A percentile compares a stretch with the other conserved stretches of the same genome.
These are phyloP conservation scores for Danio tinwini DNA, from an alignment of 2,797 vertebrate genomes.

Conservation along the genomic window DNA sequence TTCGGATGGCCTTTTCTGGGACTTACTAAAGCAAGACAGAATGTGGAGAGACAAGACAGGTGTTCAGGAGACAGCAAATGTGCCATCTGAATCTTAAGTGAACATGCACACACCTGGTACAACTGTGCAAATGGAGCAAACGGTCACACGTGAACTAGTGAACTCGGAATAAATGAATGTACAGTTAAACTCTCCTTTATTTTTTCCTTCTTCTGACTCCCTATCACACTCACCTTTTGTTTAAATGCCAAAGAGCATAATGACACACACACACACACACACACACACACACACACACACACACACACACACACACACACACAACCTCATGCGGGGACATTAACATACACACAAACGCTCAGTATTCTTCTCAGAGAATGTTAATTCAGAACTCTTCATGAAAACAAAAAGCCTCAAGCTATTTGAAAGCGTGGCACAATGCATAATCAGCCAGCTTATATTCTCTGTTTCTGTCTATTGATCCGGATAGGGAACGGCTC, in stretches of 20 bases:
- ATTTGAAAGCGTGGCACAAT: conserved; percentile 41
- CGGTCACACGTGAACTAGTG: not conserved
- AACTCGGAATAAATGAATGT: conserved; percentile 17
- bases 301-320: conserved; percentile 12
- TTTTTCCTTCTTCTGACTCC: conserved; percentile 12
- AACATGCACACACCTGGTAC: conserved; percentile 1
- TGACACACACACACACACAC: conserved; percentile 10
- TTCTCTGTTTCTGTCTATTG: conserved; percentile 31
- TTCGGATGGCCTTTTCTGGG: conserved; percentile 24
- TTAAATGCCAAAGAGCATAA: conserved; percentile 24
- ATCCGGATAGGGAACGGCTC: conserved; percentile 1
- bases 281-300: conserved; percentile 31
- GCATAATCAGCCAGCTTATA: conserved; percentile 54
- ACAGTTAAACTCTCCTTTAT: conserved; percentile 11
- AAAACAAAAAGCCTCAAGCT: conserved; percentile 47
- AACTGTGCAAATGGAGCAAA: not conserved
- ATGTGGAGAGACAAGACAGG: conserved; percentile 32
- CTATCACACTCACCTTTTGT: conserved; percentile 6
- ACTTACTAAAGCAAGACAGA: conserved; percentile 12
- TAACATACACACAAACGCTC: conserved; percentile 31
- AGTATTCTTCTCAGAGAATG: not conserved
- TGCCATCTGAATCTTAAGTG: conserved; percentile 29
- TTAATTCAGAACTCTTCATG: conserved; percentile 28
- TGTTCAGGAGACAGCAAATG: conserved; percentile 29
- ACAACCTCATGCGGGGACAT: not conserved